phyloP scores from a whole-genome alignment of 2,797 vertebrate genomes.

The Nannoperca obscura region DNA sequence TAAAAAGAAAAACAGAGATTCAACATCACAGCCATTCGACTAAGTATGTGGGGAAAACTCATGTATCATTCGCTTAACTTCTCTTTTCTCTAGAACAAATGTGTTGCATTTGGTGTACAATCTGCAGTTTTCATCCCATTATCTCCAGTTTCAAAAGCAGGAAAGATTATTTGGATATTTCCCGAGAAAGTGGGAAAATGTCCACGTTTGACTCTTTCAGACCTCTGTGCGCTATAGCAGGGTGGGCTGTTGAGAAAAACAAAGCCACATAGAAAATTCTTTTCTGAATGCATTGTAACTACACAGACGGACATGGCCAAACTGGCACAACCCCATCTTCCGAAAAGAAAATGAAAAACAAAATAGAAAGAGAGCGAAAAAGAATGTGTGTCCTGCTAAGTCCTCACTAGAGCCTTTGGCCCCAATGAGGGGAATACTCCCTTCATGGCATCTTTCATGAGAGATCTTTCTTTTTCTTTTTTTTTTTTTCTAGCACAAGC shows the following conservation, averaged over 20 bases:
- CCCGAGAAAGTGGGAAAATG: slow-evolving; percentile 53
- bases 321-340: slow-evolving; percentile 57
- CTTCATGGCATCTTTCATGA: slow-evolving; percentile 76
- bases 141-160: slow-evolving; percentile 66
- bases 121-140: slow-evolving; percentile 56
- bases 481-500: slow-evolving; percentile 52
- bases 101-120: slow-evolving; percentile 71
- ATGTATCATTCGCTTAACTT: slow-evolving; percentile 46
- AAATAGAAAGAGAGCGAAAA: slow-evolving; percentile 40
- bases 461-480: slow-evolving; percentile 28
- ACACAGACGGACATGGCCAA: slow-evolving; percentile 58
- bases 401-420: slow-evolving; percentile 78
- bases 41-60: slow-evolving; percentile 61
- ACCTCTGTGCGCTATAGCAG: slow-evolving; percentile 69
- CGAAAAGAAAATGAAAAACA: slow-evolving; percentile 46
- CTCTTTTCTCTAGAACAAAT: slow-evolving; percentile 71
- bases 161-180: slow-evolving; percentile 61
- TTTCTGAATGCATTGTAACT: slow-evolving; percentile 70
- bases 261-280: slow-evolving; percentile 55
- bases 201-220: slow-evolving; percentile 59
- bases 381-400: slow-evolving; percentile 65
- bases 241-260: slow-evolving; percentile 52
- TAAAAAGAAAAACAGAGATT: slow-evolving; percentile 72
- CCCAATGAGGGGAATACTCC: slow-evolving; percentile 69
- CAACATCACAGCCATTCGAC: slow-evolving; percentile 75